A percentile compares a stretch with the other conserved stretches of the same genome.
These are phyloP conservation scores for Leptatherina wallacei DNA, from an alignment of 2,797 vertebrate genomes.

Conservation along the genomic window DNA sequence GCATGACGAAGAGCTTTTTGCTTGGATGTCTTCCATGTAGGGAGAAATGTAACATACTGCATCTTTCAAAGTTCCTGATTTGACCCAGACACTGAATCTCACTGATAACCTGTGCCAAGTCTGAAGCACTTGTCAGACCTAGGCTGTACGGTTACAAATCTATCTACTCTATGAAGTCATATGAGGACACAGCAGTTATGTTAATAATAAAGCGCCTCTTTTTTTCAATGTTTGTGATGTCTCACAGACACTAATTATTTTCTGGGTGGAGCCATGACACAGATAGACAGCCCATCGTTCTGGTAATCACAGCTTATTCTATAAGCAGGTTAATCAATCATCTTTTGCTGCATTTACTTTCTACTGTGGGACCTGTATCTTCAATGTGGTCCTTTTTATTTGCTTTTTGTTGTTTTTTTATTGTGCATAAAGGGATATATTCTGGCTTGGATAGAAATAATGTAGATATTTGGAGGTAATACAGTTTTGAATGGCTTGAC, in stretches of 20 bases:
- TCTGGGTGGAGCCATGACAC: neutral
- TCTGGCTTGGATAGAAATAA: neutral
- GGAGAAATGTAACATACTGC: neutral
- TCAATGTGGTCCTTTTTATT: neutral
- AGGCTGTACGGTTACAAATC: neutral
- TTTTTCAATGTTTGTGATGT: neutral
- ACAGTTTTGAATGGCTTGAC: conserved; percentile 2
- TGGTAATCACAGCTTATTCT: neutral
- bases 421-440: neutral
- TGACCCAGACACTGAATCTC: neutral
- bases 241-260: neutral
- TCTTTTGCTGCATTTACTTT: neutral
- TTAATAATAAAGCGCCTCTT: neutral
- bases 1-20: neutral
- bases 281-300: neutral
- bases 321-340: neutral
- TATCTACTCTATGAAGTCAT: neutral
- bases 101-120: neutral
- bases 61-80: neutral
- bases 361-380: neutral
- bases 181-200: neutral
- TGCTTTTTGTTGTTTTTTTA: neutral
- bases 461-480: neutral
- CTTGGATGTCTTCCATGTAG: neutral
- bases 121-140: neutral